A percentile compares a stretch with the other conserved stretches of the same genome.
These are phyloP conservation scores for Vulpes ferrilata DNA, from an alignment of 2,113 vertebrate species.

Conservation along the genomic window DNA sequence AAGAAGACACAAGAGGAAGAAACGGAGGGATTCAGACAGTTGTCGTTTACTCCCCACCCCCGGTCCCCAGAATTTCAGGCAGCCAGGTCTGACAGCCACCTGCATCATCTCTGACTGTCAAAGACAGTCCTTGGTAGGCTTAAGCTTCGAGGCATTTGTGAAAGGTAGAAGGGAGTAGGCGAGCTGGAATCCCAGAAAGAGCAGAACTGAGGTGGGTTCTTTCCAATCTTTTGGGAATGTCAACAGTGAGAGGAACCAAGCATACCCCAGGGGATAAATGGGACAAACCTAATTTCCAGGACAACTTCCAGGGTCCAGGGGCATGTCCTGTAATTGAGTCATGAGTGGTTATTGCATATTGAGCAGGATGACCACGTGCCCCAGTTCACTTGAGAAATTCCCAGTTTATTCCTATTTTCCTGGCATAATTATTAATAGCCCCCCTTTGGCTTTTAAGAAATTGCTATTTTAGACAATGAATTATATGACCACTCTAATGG, in stretches of 20 bases:
- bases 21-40: not conserved
- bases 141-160: not conserved
- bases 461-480: slow-evolving; percentile 17
- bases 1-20: not conserved
- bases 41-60: not conserved
- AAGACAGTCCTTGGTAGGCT: not conserved
- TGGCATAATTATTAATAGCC: not conserved
- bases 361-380: not conserved
- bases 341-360: not conserved
- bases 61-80: not conserved
- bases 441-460: not conserved
- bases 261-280: not conserved
- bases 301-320: not conserved
- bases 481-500: not conserved
- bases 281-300: not conserved
- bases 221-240: not conserved
- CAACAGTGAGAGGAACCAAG: not conserved
- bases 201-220: not conserved
- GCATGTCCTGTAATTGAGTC: not conserved
- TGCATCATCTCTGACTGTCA: not conserved
- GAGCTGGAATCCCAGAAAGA: not conserved
- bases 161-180: not conserved
- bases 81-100: not conserved
- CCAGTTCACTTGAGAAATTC: not conserved
- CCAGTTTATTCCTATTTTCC: not conserved